These are phyloP conservation scores for Micromys minutus DNA, from an alignment of 2,113 vertebrate genomes.

Conservation along the genomic window DNA sequence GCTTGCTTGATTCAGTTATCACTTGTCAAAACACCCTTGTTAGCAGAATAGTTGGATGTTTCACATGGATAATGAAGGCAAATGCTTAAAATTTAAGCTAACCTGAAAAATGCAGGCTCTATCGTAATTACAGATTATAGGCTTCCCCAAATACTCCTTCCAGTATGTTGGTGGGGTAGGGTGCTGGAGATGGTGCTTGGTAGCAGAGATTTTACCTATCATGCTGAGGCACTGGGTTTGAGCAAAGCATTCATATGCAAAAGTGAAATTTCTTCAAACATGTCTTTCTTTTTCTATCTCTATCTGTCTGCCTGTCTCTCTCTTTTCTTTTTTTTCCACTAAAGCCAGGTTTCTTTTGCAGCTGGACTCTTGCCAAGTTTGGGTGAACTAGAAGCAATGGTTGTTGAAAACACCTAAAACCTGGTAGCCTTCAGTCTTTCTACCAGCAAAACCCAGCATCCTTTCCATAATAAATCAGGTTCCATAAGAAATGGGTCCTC, in stretches of 20 bases:
- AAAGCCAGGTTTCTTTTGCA: not conserved
- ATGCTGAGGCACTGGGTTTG: not conserved
- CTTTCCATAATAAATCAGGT: not conserved
- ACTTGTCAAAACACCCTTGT: slow-evolving; percentile 60
- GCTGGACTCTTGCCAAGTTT: not conserved
- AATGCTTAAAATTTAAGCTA: slow-evolving; percentile 42
- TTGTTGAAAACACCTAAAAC: not conserved
- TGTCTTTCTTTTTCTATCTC: not conserved
- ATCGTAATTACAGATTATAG: not conserved
- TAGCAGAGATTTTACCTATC: not conserved
- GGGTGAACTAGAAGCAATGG: not conserved
- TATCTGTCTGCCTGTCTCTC: not conserved
- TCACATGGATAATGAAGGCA: slow-evolving; percentile 44
- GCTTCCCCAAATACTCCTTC: not conserved
- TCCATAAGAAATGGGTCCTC: not conserved
- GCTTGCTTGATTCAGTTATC: slow-evolving; percentile 21
- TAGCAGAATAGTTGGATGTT: slow-evolving; percentile 53
- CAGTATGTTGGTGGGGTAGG: rapidly evolving
- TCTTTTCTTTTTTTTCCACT: not conserved
- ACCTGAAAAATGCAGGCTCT: slow-evolving; percentile 45
- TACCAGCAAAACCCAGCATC: slow-evolving; percentile 1
- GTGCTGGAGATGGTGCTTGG: not conserved
- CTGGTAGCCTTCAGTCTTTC: not conserved
- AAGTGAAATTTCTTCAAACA: not conserved
- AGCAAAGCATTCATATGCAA: too few species aligned